These are phyloP conservation scores for Mamestra configurata DNA, from an alignment of 1,140 invertebrate genomes.

Conservation along the genomic window DNA sequence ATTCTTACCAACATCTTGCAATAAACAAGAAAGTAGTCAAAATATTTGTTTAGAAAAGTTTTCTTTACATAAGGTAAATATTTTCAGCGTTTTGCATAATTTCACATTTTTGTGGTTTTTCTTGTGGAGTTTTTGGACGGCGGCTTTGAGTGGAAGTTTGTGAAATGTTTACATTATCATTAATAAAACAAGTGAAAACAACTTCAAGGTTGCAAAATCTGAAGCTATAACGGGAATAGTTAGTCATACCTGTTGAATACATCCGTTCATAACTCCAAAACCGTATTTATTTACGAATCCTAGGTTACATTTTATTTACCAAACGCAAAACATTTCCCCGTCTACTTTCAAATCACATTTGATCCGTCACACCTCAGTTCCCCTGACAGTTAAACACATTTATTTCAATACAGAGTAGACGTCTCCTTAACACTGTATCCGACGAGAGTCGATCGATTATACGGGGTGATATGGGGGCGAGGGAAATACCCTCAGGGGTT, in stretches of 20 bases:
- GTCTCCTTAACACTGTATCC: conserved; percentile 56
- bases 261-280: too few species aligned
- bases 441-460: conserved; percentile 63
- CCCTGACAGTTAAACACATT: conserved; percentile 17
- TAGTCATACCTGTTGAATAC: too few species aligned
- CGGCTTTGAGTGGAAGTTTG: conserved; percentile 1
- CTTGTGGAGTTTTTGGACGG: conserved; percentile 2
- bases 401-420: conserved; percentile 43
- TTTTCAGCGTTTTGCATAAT: conserved; percentile 35
- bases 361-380: background rate
- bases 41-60: conserved; percentile 36
- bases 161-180: conserved; percentile 28
- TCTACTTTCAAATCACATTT: background rate
- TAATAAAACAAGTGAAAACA: conserved; percentile 4
- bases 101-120: conserved; percentile 36
- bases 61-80: conserved; percentile 11
- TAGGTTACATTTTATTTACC: background rate
- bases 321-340: background rate
- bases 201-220: background rate
- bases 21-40: conserved; percentile 24
- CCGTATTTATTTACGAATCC: background rate
- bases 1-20: background rate
- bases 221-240: too few species aligned
- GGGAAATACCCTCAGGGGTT: conserved; percentile 44
- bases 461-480: conserved; percentile 51